These are phyloP conservation scores for Ceramica pisi DNA, from an alignment of 2,888 invertebrate genomes.

Conservation along the genomic window DNA sequence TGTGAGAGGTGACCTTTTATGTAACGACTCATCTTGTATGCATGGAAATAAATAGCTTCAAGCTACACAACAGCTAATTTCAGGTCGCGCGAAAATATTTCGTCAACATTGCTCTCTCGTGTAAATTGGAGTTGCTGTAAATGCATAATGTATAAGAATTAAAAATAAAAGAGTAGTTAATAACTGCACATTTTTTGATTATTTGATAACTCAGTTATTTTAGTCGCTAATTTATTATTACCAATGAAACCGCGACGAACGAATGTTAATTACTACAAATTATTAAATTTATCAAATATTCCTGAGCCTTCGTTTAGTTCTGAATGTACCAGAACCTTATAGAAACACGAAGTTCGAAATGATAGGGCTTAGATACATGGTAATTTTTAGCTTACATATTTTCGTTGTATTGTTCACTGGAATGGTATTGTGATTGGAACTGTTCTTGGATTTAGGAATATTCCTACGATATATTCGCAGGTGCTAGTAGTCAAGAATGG, in stretches of 20 bases:
- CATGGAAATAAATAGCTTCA: conserved; percentile 42
- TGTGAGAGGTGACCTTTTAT: conserved; percentile 44
- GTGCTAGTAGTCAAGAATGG: neutral
- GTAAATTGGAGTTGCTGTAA: conserved; percentile 36
- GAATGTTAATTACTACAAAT: conserved; percentile 15
- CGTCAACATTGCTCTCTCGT: conserved; percentile 19
- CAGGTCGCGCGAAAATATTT: conserved; percentile 29
- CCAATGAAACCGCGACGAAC: neutral
- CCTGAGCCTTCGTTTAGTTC: neutral
- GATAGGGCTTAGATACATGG: neutral
- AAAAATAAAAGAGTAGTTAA: conserved; percentile 6
- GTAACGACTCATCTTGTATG: conserved; percentile 41
- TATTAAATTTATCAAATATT: conserved; percentile 12
- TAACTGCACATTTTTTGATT: neutral
- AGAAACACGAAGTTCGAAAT: conserved; percentile 22
- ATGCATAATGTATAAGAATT: conserved; percentile 28
- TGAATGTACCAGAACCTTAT: conserved; percentile 13
- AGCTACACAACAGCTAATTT: conserved; percentile 19
- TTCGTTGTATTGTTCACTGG: neutral
- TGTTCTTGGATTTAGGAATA: neutral
- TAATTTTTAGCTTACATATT: conserved; percentile 2
- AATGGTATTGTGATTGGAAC: neutral
- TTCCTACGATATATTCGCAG: neutral
- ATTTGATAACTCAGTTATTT: neutral
- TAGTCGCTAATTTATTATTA: conserved; percentile 5